Evolutionary conservation across 2,888 invertebrate genomes (phyloP).

Genomic region (Eurois occulta): DNA sequence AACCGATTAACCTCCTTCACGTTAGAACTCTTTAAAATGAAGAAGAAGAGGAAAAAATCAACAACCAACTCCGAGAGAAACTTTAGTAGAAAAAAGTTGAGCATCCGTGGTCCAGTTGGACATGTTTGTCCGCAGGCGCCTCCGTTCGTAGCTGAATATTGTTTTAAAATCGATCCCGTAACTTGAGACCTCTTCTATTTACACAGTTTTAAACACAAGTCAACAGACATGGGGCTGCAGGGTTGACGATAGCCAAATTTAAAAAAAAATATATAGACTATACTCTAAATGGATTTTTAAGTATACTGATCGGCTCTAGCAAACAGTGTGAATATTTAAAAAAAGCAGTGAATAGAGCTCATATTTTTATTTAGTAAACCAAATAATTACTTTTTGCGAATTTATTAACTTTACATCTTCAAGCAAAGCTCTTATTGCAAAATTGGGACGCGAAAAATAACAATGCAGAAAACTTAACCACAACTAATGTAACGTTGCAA

Average conservation of each 20-base stretch:
- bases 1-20: not conserved
- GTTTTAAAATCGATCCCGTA: slow-evolving; percentile 84
- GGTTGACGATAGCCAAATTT: slow-evolving; percentile 66
- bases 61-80: too few species aligned
- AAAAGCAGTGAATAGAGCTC: not conserved
- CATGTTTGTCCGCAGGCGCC: slow-evolving; percentile 80
- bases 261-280: not conserved
- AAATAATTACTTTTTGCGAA: not conserved
- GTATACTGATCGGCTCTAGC: not conserved
- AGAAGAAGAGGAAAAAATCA: not conserved
- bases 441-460: not conserved
- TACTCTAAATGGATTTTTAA: not conserved
- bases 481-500: not conserved
- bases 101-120: slow-evolving; percentile 34
- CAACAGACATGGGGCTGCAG: slow-evolving; percentile 73
- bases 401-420: not conserved
- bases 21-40: not conserved
- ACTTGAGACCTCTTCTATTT: slow-evolving; percentile 81
- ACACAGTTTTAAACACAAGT: slow-evolving; percentile 87
- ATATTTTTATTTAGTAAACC: not conserved
- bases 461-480: not conserved
- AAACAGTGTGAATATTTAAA: not conserved
- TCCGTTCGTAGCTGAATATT: slow-evolving; percentile 73
- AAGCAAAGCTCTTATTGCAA: not conserved
- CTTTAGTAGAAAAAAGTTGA: slow-evolving; percentile 33